Evolutionary conservation across 2,797 vertebrate species (phyloP), one percentile per base, ranked within the genome.

Genomic region (Pampus argenteus): DNA sequence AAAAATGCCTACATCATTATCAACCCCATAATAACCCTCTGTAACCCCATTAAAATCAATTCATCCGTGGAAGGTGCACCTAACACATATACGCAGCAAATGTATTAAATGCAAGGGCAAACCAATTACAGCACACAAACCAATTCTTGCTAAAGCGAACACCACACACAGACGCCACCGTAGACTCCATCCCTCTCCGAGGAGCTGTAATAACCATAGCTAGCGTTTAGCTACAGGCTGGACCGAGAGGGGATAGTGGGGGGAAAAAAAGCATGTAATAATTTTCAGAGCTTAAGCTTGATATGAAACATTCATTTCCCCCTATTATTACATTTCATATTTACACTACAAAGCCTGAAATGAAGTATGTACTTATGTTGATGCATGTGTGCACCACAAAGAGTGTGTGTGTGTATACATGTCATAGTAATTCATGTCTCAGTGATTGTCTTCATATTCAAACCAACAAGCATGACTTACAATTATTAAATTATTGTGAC

Each of bases 121-220:
- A 88, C 40, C 82, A 89, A 85, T 88, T 84, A 86, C 59, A 76
- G 60, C 49, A 57, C 31, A 60, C 54, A 76, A 67, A 71, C 66
- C 26, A 22, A 61, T 70, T 70, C 57, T 78, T 62, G 17, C 52
- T 7, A 31, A 55, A 65, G 55, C 62, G 66, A 44, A 56, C 38
- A 58, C 52, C n/a, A 69, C 6, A 8, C 61, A 20, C 47, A 62
- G 38, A 15, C 18, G 9, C 18, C 18, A 42, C 14, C 23, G n/a
- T 3, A 48, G 26, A 73, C 61, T 17, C 51, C 2, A 26, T 11
- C 14, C 40, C 29, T 22, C 72, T 67, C 56, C 11, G 47, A 59
- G 59, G 59, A 66, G 44, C 67, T 44, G 23, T 60, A 79, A 78
- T 72, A 86, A 74, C 52, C 72, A 54, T 48, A 64, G 66, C 38